Percentiles rank a stretch among this genome's conserved stretches.
Evolutionary conservation across 1,140 invertebrate genomes (phyloP).

Genomic region (Bombus sibiricus): DNA sequence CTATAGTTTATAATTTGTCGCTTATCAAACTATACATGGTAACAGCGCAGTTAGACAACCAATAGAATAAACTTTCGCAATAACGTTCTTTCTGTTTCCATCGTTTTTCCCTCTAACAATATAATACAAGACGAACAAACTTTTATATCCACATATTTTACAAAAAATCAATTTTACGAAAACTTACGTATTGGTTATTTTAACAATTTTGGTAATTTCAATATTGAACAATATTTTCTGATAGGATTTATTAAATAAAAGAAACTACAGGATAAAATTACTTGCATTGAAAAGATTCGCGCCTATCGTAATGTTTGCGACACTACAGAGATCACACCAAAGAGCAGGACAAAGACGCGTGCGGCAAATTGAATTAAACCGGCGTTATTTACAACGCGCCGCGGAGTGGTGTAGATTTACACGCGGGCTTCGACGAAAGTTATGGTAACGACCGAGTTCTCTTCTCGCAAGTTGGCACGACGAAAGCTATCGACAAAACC

Average conservation of each 20-base stretch:
- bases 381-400: constrained; percentile 30
- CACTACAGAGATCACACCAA: background rate
- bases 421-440: constrained; percentile 3
- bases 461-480: constrained; percentile 27
- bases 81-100: no score
- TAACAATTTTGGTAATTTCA: background rate
- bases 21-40: no score
- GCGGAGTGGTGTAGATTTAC: constrained; percentile 27
- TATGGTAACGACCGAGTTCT: constrained; percentile 31
- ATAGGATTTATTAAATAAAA: background rate
- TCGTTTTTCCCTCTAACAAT: no score
- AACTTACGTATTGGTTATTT: no score
- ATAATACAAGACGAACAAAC: no score
- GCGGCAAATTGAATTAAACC: constrained; percentile 45
- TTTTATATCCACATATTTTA: no score
- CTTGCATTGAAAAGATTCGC: background rate
- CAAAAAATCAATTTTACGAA: no score
- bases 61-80: no score
- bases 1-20: no score
- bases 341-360: background rate
- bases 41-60: no score
- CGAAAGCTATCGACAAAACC: constrained; percentile 38
- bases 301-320: background rate
- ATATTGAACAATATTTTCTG: background rate
- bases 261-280: background rate